Conservation (phyloP, 1,140 invertebrate species). For the Trichonephila clavipes region DNA sequence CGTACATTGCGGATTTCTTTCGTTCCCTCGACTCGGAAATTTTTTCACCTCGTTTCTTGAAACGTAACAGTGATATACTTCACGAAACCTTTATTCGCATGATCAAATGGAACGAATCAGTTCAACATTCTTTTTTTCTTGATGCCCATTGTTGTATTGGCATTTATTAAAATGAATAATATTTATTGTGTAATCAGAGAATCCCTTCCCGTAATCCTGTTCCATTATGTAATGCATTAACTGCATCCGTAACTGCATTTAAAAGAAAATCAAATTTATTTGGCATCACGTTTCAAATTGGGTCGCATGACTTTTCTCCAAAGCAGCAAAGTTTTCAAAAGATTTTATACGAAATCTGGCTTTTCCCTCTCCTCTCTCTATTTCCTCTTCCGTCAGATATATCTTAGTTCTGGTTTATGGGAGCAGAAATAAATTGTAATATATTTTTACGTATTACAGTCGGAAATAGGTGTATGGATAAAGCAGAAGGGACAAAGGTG, state of each 20-base stretch:
- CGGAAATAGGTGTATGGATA: no score
- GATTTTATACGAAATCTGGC: no score
- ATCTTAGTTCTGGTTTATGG: no score
- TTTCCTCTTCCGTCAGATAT: no score
- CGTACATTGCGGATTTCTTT: neutral
- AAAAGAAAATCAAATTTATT: neutral
- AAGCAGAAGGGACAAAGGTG: no score
- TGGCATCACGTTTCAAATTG: neutral
- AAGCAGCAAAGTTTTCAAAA: no score
- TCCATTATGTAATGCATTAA: neutral
- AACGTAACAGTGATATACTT: neutral
- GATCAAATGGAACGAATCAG: neutral
- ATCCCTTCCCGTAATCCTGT: neutral
- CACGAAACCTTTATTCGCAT: slow-evolving; percentile 15
- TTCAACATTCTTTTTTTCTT: neutral
- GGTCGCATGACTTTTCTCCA: no score
- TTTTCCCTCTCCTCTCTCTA: no score
- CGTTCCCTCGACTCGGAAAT: neutral
- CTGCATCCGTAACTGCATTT: neutral
- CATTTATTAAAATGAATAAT: neutral
- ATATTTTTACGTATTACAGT: no score
- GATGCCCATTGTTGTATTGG: neutral
- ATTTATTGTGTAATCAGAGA: neutral
- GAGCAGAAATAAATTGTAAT: no score
- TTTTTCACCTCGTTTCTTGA: neutral